Percentiles rank a stretch among this genome's conserved stretches.
These are phyloP conservation scores for Lasioglossum pauxillum DNA, from an alignment of 2,888 invertebrate genomes.

Conservation along the genomic window DNA sequence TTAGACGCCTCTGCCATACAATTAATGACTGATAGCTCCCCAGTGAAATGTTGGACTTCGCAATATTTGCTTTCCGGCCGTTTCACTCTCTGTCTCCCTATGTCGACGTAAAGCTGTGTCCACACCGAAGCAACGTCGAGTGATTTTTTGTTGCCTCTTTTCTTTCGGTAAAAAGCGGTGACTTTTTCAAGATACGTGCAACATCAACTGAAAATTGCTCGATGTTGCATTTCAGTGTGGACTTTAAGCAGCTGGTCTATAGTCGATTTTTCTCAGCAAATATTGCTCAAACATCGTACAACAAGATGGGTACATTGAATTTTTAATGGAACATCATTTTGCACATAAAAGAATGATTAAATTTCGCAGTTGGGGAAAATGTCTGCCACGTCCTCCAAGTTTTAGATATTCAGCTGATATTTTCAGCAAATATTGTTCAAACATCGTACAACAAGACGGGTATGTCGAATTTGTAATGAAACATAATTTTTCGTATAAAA, in stretches of 20 bases:
- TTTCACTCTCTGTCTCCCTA: background rate
- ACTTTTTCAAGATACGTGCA: background rate
- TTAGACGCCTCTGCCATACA: constrained; percentile 8
- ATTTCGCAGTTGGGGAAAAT: background rate
- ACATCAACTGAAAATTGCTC: no score
- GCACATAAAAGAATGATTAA: background rate
- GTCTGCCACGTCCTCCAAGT: background rate
- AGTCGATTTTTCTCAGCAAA: background rate
- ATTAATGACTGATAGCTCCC: background rate
- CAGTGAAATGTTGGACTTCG: background rate
- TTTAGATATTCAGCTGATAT: background rate
- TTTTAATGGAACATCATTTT: background rate
- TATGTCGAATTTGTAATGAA: background rate
- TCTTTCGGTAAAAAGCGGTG: background rate
- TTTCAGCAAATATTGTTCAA: no score
- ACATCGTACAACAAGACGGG: no score
- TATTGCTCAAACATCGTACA: background rate
- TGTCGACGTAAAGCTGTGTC: background rate
- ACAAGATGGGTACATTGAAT: background rate
- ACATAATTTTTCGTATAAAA: background rate
- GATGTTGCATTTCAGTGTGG: background rate
- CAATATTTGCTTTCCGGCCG: background rate
- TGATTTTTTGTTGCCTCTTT: background rate
- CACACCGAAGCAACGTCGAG: background rate
- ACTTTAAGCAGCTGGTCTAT: background rate